A percentile compares a stretch with the other conserved stretches of the same genome.
phyloP scores from a whole-genome alignment of 2,113 vertebrate species.

The Callospermophilus lateralis region DNA sequence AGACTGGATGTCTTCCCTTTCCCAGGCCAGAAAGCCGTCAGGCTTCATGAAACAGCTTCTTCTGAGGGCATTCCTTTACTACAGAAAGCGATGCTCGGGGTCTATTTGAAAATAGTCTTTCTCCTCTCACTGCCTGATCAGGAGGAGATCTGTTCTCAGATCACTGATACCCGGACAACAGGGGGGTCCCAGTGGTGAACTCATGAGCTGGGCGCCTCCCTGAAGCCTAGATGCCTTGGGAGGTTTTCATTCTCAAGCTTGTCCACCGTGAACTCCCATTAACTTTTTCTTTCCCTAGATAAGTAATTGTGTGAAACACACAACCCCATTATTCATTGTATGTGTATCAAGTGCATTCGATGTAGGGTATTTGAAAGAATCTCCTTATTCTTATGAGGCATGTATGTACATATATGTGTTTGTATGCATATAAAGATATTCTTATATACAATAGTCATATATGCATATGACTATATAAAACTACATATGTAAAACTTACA shows the following conservation, averaged over 20 bases:
- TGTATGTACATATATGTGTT: not conserved
- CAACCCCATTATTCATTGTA: not conserved
- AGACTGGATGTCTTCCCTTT: not conserved
- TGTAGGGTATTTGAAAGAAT: not conserved
- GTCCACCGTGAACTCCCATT: not conserved
- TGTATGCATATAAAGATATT: not conserved
- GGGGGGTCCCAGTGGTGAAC: not conserved
- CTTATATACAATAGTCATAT: not conserved
- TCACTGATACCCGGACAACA: not conserved
- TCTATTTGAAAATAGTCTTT: not conserved
- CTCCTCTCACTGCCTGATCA: not conserved
- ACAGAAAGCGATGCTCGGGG: not conserved
- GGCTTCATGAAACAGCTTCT: not conserved
- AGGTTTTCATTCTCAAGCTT: not conserved
- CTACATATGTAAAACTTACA: not conserved
- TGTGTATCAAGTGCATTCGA: not conserved
- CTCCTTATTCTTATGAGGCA: not conserved
- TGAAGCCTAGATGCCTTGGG: fast-evolving
- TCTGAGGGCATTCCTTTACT: not conserved
- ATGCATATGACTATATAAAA: not conserved
- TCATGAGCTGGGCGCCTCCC: too few species aligned
- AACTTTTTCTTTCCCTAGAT: not conserved
- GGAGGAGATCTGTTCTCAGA: not conserved
- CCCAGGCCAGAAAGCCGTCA: not conserved
- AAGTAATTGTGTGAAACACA: not conserved